These are phyloP conservation scores for Leptinotarsa undecemlineata DNA, from an alignment of 1,140 invertebrate species.

Conservation along the genomic window DNA sequence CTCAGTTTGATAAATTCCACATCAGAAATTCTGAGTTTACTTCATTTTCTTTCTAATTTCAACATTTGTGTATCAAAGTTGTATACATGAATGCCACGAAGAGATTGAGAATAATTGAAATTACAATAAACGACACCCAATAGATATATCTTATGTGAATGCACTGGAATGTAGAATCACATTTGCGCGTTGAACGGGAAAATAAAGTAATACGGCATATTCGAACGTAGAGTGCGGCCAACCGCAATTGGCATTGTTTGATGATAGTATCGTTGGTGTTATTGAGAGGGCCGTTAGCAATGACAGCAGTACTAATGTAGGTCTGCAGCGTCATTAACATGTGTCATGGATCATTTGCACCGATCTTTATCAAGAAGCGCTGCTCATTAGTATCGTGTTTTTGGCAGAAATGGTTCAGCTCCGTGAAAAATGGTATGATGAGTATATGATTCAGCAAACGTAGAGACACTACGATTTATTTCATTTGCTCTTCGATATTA, in stretches of 20 bases:
- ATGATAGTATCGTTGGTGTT: slow-evolving; percentile 48
- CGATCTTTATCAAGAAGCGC: slow-evolving; percentile 9
- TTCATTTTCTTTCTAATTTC: too few species aligned
- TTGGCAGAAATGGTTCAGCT: neutral
- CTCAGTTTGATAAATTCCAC: too few species aligned
- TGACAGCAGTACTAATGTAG: slow-evolving; percentile 40
- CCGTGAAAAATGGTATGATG: neutral
- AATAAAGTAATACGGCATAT: slow-evolving; percentile 47
- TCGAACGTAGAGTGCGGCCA: slow-evolving; percentile 45
- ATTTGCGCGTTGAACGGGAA: slow-evolving; percentile 41
- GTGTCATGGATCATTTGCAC: slow-evolving; percentile 46
- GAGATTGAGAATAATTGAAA: too few species aligned
- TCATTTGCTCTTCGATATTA: neutral
- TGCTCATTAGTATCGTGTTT: neutral
- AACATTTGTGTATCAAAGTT: too few species aligned
- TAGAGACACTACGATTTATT: neutral
- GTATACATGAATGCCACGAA: too few species aligned
- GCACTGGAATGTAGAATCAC: slow-evolving; percentile 36
- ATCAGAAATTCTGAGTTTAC: too few species aligned
- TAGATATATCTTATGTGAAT: too few species aligned
- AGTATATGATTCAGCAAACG: neutral
- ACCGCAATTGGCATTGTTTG: slow-evolving; percentile 51
- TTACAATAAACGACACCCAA: too few species aligned
- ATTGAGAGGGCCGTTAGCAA: slow-evolving; percentile 50
- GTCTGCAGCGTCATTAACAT: slow-evolving; percentile 43